Evolutionary conservation across 2,888 invertebrate genomes (phyloP).

Genomic region (Temnothorax ravouxi): DNA sequence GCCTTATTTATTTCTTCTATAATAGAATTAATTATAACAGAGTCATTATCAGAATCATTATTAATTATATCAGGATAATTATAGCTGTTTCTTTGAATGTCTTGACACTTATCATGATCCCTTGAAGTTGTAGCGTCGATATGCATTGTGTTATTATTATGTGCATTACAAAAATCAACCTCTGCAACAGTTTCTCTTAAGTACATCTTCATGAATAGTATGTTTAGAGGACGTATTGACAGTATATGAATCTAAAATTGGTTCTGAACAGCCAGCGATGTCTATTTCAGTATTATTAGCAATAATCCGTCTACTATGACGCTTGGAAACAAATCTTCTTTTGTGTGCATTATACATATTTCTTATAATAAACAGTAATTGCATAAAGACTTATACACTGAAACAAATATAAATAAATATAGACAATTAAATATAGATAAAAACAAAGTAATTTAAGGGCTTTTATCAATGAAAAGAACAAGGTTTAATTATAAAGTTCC

Average conservation of each 20-base stretch:
- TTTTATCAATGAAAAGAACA: too few species aligned
- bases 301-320: neutral
- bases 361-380: neutral
- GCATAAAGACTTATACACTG: too few species aligned
- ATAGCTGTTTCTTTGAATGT: neutral
- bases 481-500: too few species aligned
- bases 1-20: neutral
- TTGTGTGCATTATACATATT: neutral
- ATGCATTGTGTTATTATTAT: too few species aligned
- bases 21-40: neutral
- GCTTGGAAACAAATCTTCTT: neutral
- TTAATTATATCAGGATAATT: neutral
- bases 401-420: too few species aligned
- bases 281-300: neutral
- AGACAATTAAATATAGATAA: too few species aligned
- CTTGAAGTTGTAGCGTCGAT: too few species aligned
- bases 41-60: too few species aligned
- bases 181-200: neutral
- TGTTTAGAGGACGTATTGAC: neutral
- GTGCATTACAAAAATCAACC: neutral
- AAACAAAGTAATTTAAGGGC: too few species aligned
- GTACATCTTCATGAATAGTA: neutral
- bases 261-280: neutral
- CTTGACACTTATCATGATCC: too few species aligned
- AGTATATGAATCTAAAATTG: neutral